These are phyloP conservation scores for Brachionus asplanchnoidis DNA, from an alignment of 1,140 invertebrate genomes.

Conservation along the genomic window DNA sequence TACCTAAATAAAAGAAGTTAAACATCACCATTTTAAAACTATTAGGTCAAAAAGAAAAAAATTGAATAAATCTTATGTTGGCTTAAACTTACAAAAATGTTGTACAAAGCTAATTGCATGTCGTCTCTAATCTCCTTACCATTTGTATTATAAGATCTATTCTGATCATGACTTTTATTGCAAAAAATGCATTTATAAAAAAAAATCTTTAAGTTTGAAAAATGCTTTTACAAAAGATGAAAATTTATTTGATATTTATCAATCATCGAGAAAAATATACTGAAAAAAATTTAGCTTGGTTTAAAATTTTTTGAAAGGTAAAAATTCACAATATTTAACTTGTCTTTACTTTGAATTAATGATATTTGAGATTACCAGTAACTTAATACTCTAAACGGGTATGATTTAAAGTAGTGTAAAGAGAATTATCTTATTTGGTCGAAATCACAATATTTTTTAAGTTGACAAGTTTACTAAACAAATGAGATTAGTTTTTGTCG, in stretches of 20 bases:
- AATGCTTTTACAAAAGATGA: no score
- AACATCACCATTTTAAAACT: background rate
- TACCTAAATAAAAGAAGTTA: background rate
- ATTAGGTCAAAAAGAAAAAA: background rate
- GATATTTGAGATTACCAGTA: background rate
- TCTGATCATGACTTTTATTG: background rate
- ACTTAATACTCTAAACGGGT: constrained; percentile 10
- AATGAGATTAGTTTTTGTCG: background rate
- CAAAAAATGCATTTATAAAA: background rate
- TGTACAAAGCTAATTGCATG: background rate
- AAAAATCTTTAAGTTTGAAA: background rate
- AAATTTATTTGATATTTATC: background rate
- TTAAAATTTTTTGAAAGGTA: background rate
- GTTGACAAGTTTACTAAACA: constrained; percentile 2
- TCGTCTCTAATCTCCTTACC: background rate
- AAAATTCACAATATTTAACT: background rate
- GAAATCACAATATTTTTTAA: background rate
- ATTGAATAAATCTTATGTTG: background rate
- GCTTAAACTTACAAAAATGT: background rate
- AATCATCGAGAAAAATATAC: background rate
- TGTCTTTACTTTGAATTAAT: background rate
- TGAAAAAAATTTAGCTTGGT: background rate
- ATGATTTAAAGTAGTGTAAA: constrained; percentile 6
- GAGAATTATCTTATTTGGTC: background rate
- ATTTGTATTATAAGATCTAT: background rate